These are phyloP conservation scores for Aurelia sp. DNA, from an alignment of 30 jellyfish, hydroid and myxozoan species.

Conservation along the genomic window DNA sequence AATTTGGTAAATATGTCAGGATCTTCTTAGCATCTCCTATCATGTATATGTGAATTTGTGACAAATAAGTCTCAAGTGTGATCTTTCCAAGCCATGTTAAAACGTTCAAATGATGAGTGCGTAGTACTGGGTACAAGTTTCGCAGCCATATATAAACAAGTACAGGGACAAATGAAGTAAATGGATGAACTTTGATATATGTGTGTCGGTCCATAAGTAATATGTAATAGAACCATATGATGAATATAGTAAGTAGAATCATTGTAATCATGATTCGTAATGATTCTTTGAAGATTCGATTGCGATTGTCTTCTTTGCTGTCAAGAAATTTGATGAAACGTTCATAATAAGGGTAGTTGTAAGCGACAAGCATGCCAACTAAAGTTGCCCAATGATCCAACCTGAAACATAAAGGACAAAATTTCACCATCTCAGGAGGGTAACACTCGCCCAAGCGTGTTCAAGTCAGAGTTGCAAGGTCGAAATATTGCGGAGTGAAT, in stretches of 20 bases:
- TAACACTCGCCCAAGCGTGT: too few species aligned
- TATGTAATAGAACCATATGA: slow-evolving; percentile 75
- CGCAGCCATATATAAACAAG: slow-evolving; percentile 84
- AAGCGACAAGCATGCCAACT: slow-evolving; percentile 95
- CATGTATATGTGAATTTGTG: slow-evolving; percentile 96
- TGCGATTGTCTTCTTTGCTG: slow-evolving; percentile 52
- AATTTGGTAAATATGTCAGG: slow-evolving; percentile 84
- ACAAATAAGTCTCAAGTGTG: slow-evolving; percentile 88
- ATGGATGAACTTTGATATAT: slow-evolving; percentile 84
- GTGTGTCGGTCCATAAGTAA: slow-evolving; percentile 55
- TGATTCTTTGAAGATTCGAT: slow-evolving; percentile 63
- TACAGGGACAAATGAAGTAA: slow-evolving; percentile 86
- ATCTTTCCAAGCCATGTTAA: slow-evolving; percentile 95
- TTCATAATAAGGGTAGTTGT: slow-evolving; percentile 80
- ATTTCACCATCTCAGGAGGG: too few species aligned
- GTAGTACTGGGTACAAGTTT: slow-evolving; percentile 83
- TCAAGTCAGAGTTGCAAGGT: too few species aligned
- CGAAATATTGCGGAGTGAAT: too few species aligned
- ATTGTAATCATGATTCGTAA: slow-evolving; percentile 68
- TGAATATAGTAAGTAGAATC: slow-evolving; percentile 48
- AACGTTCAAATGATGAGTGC: slow-evolving; percentile 69
- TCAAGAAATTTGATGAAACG: slow-evolving; percentile 73
- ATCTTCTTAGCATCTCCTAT: slow-evolving; percentile 92
- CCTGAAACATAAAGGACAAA: slow-evolving; percentile 16
- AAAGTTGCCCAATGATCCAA: slow-evolving; percentile 95